These are phyloP conservation scores for Argyresthia albistria DNA, from an alignment of 2,888 invertebrate species.

Conservation along the genomic window DNA sequence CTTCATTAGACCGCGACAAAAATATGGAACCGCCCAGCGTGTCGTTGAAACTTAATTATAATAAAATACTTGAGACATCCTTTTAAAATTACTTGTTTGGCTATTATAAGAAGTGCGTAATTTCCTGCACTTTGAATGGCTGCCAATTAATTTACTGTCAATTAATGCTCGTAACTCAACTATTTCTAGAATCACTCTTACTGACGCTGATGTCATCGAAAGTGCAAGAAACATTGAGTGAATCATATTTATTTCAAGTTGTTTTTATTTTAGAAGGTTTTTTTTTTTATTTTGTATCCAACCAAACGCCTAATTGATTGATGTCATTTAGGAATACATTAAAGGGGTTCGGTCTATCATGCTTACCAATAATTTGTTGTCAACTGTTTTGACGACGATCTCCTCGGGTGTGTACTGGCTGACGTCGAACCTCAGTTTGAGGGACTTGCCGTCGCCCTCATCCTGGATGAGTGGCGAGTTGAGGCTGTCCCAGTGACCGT, in stretches of 20 bases:
- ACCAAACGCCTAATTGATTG: too few relatives aligned
- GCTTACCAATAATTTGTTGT: conserved; percentile 95
- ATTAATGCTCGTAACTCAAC: neutral
- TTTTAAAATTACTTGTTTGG: neutral
- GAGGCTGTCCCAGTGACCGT: conserved; percentile 86
- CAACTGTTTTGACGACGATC: conserved; percentile 98
- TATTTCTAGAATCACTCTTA: conserved; percentile 2
- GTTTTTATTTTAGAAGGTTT: too few relatives aligned
- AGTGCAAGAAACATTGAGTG: neutral
- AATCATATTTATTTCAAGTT: too few relatives aligned
- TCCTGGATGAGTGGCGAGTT: conserved; percentile 96
- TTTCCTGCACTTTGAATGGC: neutral
- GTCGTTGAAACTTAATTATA: neutral
- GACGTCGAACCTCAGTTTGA: conserved; percentile 97
- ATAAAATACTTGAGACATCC: neutral
- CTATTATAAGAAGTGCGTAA: too few relatives aligned
- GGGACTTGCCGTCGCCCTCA: conserved; percentile 93
- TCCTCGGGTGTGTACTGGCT: conserved; percentile 98
- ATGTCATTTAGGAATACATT: too few relatives aligned
- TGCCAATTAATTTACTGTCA: neutral
- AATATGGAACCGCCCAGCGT: conserved; percentile 1
- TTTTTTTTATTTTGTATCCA: too few relatives aligned
- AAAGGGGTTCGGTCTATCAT: too few relatives aligned
- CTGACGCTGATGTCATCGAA: neutral
- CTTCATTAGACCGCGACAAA: conserved; percentile 32